These are phyloP conservation scores for Ranitomeya variabilis DNA, from an alignment of 2,113 vertebrate genomes.

Conservation along the genomic window DNA sequence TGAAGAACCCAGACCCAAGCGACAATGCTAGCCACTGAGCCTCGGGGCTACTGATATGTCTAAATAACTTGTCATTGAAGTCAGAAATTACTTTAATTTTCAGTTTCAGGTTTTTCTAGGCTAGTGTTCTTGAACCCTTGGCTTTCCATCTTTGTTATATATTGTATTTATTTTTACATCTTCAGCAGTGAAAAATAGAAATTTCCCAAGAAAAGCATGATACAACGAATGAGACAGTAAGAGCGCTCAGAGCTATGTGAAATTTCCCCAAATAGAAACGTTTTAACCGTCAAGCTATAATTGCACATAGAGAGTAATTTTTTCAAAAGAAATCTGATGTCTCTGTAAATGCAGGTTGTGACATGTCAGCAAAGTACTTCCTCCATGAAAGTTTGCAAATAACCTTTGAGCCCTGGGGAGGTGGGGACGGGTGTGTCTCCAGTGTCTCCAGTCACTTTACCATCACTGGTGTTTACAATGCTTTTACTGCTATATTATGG, in stretches of 20 bases:
- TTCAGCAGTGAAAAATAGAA: background rate
- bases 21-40: no score
- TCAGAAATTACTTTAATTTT: no score
- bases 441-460: background rate
- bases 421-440: slow-evolving; percentile 5
- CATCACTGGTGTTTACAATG: background rate
- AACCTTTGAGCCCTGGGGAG: slow-evolving; percentile 15
- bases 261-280: background rate
- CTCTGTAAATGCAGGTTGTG: slow-evolving; percentile 15
- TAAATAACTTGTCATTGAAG: no score
- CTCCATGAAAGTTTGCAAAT: slow-evolving; percentile 23
- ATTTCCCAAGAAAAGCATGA: background rate
- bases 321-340: background rate
- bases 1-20: no score
- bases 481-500: background rate
- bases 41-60: no score
- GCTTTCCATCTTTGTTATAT: no score
- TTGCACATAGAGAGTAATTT: background rate
- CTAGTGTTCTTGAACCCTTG: no score
- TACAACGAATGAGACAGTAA: background rate
- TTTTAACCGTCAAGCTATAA: background rate
- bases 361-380: slow-evolving; percentile 17
- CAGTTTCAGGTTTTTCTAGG: no score
- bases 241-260: background rate
- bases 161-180: background rate